Evolutionary conservation across 2,888 invertebrate species (phyloP).

Genomic region (Petrolisthes manimaculis): DNA sequence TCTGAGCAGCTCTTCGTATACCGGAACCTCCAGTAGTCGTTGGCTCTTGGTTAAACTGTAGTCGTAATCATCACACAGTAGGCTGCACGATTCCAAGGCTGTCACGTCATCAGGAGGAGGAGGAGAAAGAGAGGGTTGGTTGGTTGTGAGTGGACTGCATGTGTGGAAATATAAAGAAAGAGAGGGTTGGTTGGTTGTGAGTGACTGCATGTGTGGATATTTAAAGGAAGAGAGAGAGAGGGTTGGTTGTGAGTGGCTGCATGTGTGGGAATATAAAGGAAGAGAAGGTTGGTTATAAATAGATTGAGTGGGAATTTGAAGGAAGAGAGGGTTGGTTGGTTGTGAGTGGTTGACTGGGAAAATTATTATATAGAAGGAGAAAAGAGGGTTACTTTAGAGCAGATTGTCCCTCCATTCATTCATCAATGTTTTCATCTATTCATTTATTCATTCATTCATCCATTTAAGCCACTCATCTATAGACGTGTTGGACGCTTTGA

Average conservation of each 20-base stretch:
- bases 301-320: background rate
- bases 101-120: background rate
- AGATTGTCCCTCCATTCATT: background rate
- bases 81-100: background rate
- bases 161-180: background rate
- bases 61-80: constrained; percentile 21
- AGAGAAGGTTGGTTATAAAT: too few species aligned
- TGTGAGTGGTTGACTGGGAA: background rate
- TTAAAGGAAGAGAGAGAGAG: background rate
- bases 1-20: background rate
- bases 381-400: background rate
- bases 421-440: background rate
- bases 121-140: background rate
- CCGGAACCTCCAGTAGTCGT: background rate
- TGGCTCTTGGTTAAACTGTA: constrained; percentile 18
- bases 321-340: background rate
- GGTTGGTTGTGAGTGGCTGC: background rate
- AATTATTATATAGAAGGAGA: background rate
- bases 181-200: background rate
- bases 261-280: background rate
- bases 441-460: background rate
- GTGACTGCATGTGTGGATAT: too few species aligned
- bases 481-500: background rate
- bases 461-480: background rate
- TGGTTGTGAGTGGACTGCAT: background rate